A percentile compares a stretch with the other conserved stretches of the same genome.
Conservation (phyloP, 2,113 vertebrate species). For the Sorex araneus region DNA sequence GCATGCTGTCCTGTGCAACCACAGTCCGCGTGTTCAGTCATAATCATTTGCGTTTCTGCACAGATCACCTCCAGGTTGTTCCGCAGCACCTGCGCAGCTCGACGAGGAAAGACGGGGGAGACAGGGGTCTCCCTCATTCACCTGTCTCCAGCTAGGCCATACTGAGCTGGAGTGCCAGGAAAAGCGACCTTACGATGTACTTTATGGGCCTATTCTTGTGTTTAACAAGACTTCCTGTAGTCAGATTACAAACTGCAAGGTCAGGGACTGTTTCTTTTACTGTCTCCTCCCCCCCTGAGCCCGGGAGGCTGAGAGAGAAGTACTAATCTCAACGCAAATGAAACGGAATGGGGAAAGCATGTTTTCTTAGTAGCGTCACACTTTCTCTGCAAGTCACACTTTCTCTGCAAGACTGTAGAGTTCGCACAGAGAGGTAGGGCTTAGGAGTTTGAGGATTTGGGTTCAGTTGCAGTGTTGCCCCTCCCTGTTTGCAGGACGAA, state of each 20-base stretch:
- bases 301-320: conserved; percentile 22
- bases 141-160: conserved; percentile 37
- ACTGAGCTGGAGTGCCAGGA: conserved; percentile 56
- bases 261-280: conserved; percentile 77
- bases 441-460: not conserved
- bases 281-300: conserved; percentile 43
- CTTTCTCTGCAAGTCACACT: not conserved
- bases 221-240: conserved; percentile 74
- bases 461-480: conserved; percentile 62
- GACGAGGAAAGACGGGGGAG: not conserved
- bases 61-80: not conserved
- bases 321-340: not conserved
- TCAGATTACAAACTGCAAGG: conserved; percentile 70
- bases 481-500: not conserved
- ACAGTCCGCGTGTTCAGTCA: not conserved
- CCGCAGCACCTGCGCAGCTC: not conserved
- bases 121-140: not conserved
- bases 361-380: not conserved
- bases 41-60: not conserved
- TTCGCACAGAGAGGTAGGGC: not conserved
- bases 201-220: conserved; percentile 66
- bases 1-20: not conserved
- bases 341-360: conserved; percentile 17
- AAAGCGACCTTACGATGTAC: conserved; percentile 58
- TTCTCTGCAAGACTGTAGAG: not conserved